Base-by-base conservation (phyloP, 2,888 invertebrate genomes). In the Ennomos fuscantarius region DNA sequence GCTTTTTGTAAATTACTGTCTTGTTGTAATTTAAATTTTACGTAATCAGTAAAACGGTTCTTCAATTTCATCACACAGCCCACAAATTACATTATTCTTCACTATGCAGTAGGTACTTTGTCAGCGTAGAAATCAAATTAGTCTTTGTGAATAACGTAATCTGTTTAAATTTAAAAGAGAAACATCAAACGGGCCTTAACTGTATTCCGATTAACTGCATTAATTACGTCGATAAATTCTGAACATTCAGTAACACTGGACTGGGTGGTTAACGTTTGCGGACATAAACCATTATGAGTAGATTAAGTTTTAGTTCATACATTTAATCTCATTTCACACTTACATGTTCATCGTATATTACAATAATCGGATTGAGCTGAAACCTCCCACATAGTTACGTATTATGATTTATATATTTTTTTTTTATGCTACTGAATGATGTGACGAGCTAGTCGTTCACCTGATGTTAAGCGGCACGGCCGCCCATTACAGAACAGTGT, bases 181-280 rank as follows among this genome's bases (percentile, higher is more conserved):
- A 65, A 67, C 66, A 68, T 66, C 61, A 66, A 71, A 65, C 53
- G 52, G 49, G 66, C 66, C 60, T 60, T 65, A 67, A 69, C 68
- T 62, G 68, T 65, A 62, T 68, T 68, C 54, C 61, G 63, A 68
- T 65, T 68, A 63, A 64, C 62, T 63, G 57, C 62, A 59, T 62
- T 70, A 70, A 70, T 72, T 69, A 69, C 62, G 62, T 58, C 55
- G 63, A 70, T 66, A 66, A 67, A 65, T 64, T 54, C 60, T 55
- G 55, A 62, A 61, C 62, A 61, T 55, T 63, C 54, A 31, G 31
- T 43, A n/a, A 10, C 35, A 35, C 15, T 41, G 34, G 34, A 60
- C 53, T 55, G 47, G 55, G 45, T 57, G 47, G 63, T 56, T 56
- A 48, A 61, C 55, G 42, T 36, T 34, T 49, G 24, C 9, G 41